Conservation (phyloP, 2,113 vertebrate species). For the Ciconia stormi region DNA sequence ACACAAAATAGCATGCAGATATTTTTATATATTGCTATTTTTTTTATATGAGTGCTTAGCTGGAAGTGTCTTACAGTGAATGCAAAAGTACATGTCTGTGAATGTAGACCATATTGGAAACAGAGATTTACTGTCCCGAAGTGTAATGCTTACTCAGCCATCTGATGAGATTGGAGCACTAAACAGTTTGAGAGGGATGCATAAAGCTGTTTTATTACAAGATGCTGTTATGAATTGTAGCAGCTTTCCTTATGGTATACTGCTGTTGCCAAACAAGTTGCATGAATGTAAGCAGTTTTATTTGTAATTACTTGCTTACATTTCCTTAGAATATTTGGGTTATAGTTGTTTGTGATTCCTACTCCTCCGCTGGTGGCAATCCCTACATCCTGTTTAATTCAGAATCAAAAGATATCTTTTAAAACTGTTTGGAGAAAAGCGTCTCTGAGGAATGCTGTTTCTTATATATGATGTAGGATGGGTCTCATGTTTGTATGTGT, state of each 20-base stretch:
- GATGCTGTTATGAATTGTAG: constrained; percentile 82
- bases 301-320: constrained; percentile 77
- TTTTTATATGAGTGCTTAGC: constrained; percentile 68
- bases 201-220: constrained; percentile 82
- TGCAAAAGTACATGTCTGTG: constrained; percentile 67
- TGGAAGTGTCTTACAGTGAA: constrained; percentile 72
- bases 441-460: neutral
- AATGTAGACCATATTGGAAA: constrained; percentile 80
- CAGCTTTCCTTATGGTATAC: constrained; percentile 78
- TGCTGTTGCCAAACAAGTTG: constrained; percentile 79
- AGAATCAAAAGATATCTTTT: constrained; percentile 33
- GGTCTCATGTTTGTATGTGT: neutral
- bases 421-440: constrained; percentile 12
- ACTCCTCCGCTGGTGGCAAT: constrained; percentile 3
- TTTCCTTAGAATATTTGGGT: constrained; percentile 66
- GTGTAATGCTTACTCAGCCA: constrained; percentile 83
- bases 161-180: constrained; percentile 78
- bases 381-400: constrained; percentile 31
- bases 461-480: neutral
- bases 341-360: constrained; percentile 57
- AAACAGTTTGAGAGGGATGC: constrained; percentile 80
- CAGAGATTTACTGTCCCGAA: constrained; percentile 81
- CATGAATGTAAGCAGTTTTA: constrained; percentile 77
- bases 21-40: constrained; percentile 61
- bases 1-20: constrained; percentile 68